phyloP scores from a whole-genome alignment of 2,888 invertebrate species.

The Drosophila neotestacea region DNA sequence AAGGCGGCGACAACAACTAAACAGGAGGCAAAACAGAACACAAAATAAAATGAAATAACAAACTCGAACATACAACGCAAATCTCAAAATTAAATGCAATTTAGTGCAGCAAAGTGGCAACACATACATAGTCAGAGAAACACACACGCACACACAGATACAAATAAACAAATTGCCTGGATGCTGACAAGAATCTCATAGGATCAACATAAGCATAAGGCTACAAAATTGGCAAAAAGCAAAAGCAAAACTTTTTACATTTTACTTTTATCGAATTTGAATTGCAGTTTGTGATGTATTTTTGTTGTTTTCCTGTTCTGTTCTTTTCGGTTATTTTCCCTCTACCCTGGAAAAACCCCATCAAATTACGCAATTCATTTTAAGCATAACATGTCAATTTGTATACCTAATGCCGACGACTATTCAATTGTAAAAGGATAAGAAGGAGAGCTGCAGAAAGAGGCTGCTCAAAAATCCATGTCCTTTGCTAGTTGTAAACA shows the following conservation, averaged over 20 bases:
- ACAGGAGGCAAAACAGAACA: conserved; percentile 24
- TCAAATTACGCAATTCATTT: conserved; percentile 77
- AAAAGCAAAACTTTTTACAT: conserved; percentile 46
- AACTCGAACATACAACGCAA: conserved; percentile 43
- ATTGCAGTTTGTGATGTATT: conserved; percentile 39
- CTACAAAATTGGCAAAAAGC: conserved; percentile 33
- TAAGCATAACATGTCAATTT: conserved; percentile 77
- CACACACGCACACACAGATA: conserved; percentile 6
- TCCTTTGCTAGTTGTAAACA: conserved; percentile 60
- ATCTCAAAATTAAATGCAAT: conserved; percentile 79
- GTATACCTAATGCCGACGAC: conserved; percentile 56
- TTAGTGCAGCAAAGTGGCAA: conserved; percentile 79
- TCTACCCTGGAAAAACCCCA: conserved; percentile 31
- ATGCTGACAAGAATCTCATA: conserved; percentile 40
- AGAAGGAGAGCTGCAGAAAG: conserved; percentile 1
- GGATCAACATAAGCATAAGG: conserved; percentile 59
- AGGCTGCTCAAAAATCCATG: conserved; percentile 37
- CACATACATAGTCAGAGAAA: conserved; percentile 26
- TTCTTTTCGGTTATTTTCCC: not conserved
- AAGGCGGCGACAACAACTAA: conserved; percentile 37
- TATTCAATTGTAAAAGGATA: conserved; percentile 21
- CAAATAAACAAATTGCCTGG: conserved; percentile 1
- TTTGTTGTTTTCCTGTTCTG: not conserved
- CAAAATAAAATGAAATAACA: conserved; percentile 21
- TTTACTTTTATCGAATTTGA: conserved; percentile 42